These are phyloP conservation scores for Pagetopsis macropterus DNA, from an alignment of 2,797 vertebrate species.

Conservation along the genomic window DNA sequence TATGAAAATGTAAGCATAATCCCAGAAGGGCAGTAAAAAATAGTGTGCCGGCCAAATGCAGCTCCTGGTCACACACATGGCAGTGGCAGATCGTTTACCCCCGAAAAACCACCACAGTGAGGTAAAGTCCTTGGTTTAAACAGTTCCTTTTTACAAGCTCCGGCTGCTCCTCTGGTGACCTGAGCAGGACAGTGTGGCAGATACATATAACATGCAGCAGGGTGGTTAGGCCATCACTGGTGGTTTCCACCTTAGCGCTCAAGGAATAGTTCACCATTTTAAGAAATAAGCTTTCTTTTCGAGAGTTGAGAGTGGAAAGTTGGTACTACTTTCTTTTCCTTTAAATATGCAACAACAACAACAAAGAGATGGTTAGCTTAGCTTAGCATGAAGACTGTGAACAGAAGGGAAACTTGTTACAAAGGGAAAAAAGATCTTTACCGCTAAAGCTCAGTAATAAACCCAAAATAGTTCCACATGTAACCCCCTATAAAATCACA, in stretches of 20 bases:
- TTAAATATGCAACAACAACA: background rate
- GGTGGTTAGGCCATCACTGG: slow-evolving; percentile 6
- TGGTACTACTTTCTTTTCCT: background rate
- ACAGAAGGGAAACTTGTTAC: too few species aligned
- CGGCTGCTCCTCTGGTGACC: slow-evolving; percentile 38
- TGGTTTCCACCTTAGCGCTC: slow-evolving; percentile 23
- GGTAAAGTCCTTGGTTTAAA: slow-evolving; percentile 57
- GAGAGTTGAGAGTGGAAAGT: background rate
- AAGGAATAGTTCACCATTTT: slow-evolving; percentile 10
- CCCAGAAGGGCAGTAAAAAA: slow-evolving; percentile 80
- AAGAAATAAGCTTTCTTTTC: background rate
- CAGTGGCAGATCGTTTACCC: slow-evolving; percentile 54
- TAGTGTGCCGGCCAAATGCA: slow-evolving; percentile 61
- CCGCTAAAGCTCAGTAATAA: too few species aligned
- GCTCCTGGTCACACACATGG: slow-evolving; percentile 76
- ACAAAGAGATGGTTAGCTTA: background rate
- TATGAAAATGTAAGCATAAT: slow-evolving; percentile 80
- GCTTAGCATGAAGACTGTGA: too few species aligned
- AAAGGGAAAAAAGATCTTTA: too few species aligned
- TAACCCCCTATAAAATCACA: background rate
- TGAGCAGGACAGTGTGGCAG: slow-evolving; percentile 34
- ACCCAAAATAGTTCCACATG: background rate
- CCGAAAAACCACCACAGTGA: slow-evolving; percentile 38
- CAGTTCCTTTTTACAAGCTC: slow-evolving; percentile 52
- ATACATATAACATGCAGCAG: slow-evolving; percentile 13